These are phyloP conservation scores for Lasiurus borealis DNA, from an alignment of 2,113 vertebrate genomes.

Conservation along the genomic window DNA sequence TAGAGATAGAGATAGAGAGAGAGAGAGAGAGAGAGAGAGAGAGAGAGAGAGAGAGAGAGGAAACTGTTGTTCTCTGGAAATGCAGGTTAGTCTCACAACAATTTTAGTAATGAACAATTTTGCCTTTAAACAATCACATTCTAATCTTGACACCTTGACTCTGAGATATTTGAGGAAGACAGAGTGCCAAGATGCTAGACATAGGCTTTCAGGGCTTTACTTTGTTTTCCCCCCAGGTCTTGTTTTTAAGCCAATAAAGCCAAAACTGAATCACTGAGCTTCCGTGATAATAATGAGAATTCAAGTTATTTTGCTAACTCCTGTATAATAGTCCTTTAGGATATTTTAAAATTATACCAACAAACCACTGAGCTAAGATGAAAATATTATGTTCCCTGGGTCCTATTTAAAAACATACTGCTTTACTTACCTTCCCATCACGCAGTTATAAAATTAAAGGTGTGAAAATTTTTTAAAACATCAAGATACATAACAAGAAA, in stretches of 20 bases:
- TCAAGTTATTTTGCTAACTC: background rate
- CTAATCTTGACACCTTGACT: background rate
- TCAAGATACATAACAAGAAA: slow-evolving; percentile 30
- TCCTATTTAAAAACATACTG: slow-evolving; percentile 30
- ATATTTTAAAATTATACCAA: background rate
- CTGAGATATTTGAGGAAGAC: background rate
- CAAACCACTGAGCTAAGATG: background rate
- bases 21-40: background rate
- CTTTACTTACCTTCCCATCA: background rate
- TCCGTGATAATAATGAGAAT: background rate
- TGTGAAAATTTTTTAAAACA: background rate
- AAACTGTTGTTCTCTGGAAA: background rate
- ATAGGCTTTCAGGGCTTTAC: background rate
- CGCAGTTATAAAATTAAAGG: slow-evolving; percentile 22
- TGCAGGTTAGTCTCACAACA: background rate
- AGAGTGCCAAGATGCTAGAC: background rate
- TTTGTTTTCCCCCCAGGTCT: background rate
- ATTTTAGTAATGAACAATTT: slow-evolving; percentile 10
- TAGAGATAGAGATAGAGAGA: background rate
- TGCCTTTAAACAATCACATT: background rate
- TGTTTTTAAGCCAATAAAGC: background rate
- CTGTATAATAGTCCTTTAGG: background rate
- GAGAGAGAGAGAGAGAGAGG: too few relatives aligned
- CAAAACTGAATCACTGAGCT: background rate
- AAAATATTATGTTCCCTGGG: background rate